Evolutionary conservation across 2,113 vertebrate genomes (phyloP).

Genomic region (Mobula hypostoma): DNA sequence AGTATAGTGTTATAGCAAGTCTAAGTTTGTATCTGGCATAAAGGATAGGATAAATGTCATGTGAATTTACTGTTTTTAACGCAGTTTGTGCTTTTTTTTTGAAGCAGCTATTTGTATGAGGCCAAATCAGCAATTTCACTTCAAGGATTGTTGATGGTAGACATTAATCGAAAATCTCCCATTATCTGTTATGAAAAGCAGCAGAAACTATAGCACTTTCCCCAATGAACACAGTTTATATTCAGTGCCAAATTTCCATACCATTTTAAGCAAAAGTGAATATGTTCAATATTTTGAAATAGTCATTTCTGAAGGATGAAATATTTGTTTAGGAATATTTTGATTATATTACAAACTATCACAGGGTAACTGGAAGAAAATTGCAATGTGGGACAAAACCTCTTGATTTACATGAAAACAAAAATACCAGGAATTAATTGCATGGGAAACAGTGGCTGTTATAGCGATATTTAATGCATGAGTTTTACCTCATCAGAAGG

Average conservation of each 20-base stretch:
- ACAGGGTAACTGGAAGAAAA: neutral
- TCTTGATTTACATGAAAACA: neutral
- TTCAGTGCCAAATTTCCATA: neutral
- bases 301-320: neutral
- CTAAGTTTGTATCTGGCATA: neutral
- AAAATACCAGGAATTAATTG: neutral
- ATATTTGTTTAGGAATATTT: neutral
- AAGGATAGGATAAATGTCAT: neutral
- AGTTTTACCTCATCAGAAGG: neutral
- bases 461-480: neutral
- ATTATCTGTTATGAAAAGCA: neutral
- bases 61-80: neutral
- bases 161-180: neutral
- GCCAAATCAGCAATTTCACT: neutral
- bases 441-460: neutral
- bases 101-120: neutral
- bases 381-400: neutral
- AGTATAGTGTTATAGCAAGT: constrained; percentile 40
- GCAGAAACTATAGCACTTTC: neutral
- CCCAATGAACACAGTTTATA: neutral
- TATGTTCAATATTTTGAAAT: neutral
- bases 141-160: neutral
- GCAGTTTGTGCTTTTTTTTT: neutral
- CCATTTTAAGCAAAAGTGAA: neutral
- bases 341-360: neutral